phyloP scores from a whole-genome alignment of 2,888 invertebrate species.

The Drosophila nr. fundita region DNA sequence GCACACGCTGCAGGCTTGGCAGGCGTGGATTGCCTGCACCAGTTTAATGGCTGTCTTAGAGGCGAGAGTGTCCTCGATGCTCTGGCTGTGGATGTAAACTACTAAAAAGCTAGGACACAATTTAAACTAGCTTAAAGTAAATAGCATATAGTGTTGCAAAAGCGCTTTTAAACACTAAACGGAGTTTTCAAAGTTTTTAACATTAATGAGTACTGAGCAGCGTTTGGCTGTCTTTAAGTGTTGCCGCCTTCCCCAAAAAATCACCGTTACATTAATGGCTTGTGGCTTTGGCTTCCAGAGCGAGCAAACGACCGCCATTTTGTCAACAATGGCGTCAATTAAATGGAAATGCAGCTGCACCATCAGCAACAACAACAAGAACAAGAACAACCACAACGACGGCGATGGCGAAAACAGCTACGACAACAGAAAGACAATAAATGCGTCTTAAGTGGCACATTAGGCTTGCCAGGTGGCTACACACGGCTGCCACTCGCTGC shows the following conservation, averaged over 20 bases:
- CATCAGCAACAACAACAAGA: conserved; percentile 31
- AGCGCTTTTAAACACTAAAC: background rate
- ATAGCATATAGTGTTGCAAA: conserved; percentile 3
- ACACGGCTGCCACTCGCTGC: conserved; percentile 22
- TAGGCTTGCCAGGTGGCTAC: conserved; percentile 66
- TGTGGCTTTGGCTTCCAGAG: conserved; percentile 43
- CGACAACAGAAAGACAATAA: conserved; percentile 69
- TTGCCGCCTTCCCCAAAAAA: conserved; percentile 1
- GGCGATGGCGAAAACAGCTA: conserved; percentile 26
- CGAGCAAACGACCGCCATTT: conserved; percentile 69
- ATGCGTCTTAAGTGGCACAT: conserved; percentile 79
- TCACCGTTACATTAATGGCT: conserved; percentile 57
- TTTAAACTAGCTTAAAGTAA: conserved; percentile 25
- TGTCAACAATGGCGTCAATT: conserved; percentile 80
- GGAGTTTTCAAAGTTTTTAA: conserved; percentile 33
- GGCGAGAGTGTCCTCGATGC: conserved; percentile 86
- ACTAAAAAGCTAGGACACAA: conserved; percentile 23
- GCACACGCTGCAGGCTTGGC: conserved; percentile 85
- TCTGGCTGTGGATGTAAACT: conserved; percentile 51
- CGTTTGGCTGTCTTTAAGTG: conserved; percentile 15
- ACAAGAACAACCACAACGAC: conserved; percentile 24
- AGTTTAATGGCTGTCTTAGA: conserved; percentile 87
- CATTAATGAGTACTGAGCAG: conserved; percentile 42
- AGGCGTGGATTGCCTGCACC: conserved; percentile 86
- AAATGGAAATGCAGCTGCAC: conserved; percentile 73